Conservation (phyloP, 2,113 vertebrate genomes). For the Passerina amoena region DNA sequence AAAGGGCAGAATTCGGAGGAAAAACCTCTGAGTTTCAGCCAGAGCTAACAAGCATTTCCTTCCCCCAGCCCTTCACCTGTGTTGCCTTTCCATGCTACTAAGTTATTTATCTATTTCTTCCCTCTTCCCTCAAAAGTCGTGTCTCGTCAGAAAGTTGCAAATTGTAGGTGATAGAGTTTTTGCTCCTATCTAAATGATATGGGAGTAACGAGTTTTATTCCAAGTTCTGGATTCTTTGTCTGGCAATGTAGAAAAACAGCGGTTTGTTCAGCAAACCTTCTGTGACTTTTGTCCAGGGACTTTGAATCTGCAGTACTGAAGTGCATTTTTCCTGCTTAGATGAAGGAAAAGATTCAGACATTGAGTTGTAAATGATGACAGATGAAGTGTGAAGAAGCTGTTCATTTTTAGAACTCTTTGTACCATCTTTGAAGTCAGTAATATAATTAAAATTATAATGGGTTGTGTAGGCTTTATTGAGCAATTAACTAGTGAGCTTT, state of each 20-base stretch:
- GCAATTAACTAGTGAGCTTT: not conserved
- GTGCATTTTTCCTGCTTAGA: not conserved
- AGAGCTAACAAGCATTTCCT: not conserved
- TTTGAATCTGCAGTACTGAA: not conserved
- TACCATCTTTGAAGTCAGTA: not conserved
- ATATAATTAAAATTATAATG: not conserved
- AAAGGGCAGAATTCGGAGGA: not conserved
- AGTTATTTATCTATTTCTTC: not conserved
- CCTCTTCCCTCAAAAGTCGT: accelerated
- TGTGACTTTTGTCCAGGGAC: not conserved
- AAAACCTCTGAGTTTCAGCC: not conserved
- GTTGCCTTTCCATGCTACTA: not conserved
- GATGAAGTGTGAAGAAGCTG: constrained; percentile 17
- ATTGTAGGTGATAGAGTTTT: not conserved
- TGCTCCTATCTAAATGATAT: not conserved
- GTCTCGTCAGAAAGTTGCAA: not conserved
- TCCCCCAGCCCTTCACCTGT: not conserved
- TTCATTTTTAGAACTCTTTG: constrained; percentile 9
- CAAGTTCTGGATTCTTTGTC: not conserved
- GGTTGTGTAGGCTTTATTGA: not conserved
- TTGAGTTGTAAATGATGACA: not conserved
- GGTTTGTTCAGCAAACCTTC: not conserved
- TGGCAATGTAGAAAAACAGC: not conserved
- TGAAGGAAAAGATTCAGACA: not conserved
- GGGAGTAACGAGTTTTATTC: not conserved